A percentile compares a stretch with the other conserved stretches of the same genome.
Conservation (phyloP, 1,140 invertebrate genomes). For the Brachionus paranguensis region DNA sequence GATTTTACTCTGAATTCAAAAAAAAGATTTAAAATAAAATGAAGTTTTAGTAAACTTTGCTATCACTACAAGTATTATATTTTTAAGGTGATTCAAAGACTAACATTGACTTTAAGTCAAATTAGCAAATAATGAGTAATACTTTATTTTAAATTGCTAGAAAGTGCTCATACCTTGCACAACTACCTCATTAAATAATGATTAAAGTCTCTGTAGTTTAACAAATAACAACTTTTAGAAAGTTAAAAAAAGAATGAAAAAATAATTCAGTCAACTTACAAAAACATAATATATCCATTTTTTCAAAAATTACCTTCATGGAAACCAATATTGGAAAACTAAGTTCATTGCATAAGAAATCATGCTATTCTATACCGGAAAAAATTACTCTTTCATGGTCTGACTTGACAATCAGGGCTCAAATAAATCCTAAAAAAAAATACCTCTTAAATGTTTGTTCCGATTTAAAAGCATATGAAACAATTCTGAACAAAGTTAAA, state of each 20-base stretch:
- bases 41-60: too few relatives aligned
- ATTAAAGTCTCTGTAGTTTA: not conserved
- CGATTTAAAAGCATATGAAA: not conserved
- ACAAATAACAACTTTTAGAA: not conserved
- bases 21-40: too few relatives aligned
- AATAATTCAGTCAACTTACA: not conserved
- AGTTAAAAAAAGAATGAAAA: not conserved
- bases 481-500: slow-evolving; percentile 24
- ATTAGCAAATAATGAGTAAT: not conserved
- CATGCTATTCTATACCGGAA: not conserved
- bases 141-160: not conserved
- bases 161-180: not conserved
- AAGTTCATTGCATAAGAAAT: not conserved
- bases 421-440: not conserved
- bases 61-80: too few relatives aligned
- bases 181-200: not conserved
- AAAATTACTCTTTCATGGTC: slow-evolving; percentile 5
- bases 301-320: not conserved
- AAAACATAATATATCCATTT: not conserved
- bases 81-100: not conserved
- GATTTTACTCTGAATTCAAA: too few relatives aligned
- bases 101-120: not conserved
- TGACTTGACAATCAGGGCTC: not conserved
- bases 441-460: not conserved
- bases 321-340: not conserved